These are phyloP conservation scores for Adelosebastes latens DNA, from an alignment of 2,797 vertebrate genomes.

Conservation along the genomic window DNA sequence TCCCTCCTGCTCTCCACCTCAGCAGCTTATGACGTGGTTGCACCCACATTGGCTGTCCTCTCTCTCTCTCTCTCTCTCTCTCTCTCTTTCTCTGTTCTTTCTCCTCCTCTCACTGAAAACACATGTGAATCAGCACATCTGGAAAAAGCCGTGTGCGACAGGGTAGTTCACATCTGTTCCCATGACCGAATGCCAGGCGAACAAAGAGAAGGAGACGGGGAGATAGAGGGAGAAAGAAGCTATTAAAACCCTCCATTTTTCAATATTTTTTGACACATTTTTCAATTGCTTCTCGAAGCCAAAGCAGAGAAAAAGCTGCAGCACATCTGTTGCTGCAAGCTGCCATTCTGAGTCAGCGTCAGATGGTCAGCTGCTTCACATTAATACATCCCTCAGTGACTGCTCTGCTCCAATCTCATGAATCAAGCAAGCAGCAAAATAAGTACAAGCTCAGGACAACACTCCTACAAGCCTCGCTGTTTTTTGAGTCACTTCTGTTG, in stretches of 20 bases:
- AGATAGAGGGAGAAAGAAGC: neutral
- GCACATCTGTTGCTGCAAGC: constrained; percentile 57
- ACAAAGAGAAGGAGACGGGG: neutral
- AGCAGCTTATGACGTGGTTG: constrained; percentile 41
- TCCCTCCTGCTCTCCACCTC: constrained; percentile 5
- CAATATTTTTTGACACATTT: constrained; percentile 3
- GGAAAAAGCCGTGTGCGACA: constrained; percentile 48
- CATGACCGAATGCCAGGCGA: constrained; percentile 37
- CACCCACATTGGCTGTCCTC: constrained; percentile 35
- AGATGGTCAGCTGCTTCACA: constrained; percentile 59
- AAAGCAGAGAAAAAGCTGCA: constrained; percentile 11
- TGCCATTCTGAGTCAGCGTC: constrained; percentile 34
- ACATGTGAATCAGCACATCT: constrained; percentile 42
- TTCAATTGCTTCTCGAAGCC: constrained; percentile 5
- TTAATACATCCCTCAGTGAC: constrained; percentile 43
- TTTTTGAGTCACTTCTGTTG: constrained; percentile 56
- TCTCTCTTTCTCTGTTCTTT: neutral
- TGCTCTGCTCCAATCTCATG: constrained; percentile 45
- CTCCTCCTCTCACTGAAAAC: constrained; percentile 21
- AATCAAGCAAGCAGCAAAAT: constrained; percentile 46
- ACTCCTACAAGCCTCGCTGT: constrained; percentile 46
- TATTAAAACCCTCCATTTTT: neutral
- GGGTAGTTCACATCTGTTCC: constrained; percentile 67
- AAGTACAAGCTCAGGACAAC: constrained; percentile 36
- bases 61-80: neutral